These are phyloP conservation scores for Agriopis aurantiaria DNA, from an alignment of 2,888 invertebrate species.

Conservation along the genomic window DNA sequence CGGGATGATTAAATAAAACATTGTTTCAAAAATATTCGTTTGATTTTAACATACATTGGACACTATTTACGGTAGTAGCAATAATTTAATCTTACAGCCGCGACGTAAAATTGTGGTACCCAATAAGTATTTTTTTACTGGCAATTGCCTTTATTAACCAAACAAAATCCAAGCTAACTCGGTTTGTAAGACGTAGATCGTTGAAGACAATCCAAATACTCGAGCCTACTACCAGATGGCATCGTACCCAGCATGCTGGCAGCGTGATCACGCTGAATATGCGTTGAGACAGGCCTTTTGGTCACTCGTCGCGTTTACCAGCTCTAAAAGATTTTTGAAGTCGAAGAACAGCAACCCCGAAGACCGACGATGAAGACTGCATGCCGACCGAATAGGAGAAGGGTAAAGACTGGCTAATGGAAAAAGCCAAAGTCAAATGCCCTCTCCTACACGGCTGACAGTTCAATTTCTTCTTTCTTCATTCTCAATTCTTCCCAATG, in stretches of 20 bases:
- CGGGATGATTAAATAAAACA: conserved; percentile 63
- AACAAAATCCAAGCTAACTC: too few relatives aligned
- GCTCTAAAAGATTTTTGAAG: too few relatives aligned
- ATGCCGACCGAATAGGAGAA: conserved; percentile 90
- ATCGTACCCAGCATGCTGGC: too few relatives aligned
- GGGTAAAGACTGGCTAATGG: conserved; percentile 92
- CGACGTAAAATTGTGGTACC: neutral
- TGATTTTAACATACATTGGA: conserved; percentile 21
- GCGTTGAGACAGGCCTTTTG: too few relatives aligned
- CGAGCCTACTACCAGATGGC: too few relatives aligned
- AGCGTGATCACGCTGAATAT: too few relatives aligned
- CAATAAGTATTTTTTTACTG: neutral
- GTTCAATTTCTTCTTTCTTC: conserved; percentile 56
- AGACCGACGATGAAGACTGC: conserved; percentile 59
- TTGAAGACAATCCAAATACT: too few relatives aligned
- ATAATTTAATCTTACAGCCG: neutral
- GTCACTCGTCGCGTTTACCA: too few relatives aligned
- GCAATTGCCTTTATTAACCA: too few relatives aligned
- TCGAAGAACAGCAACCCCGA: neutral
- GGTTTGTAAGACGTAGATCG: too few relatives aligned
- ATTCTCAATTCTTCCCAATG: neutral
- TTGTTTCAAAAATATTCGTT: conserved; percentile 57
- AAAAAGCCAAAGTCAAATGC: conserved; percentile 88
- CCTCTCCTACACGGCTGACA: conserved; percentile 88
- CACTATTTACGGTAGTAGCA: neutral